Evolutionary conservation across 1,140 invertebrate genomes (phyloP), one percentile per base, ranked within the genome.

Genomic region (Pseudomyrmex flavicornis): DNA sequence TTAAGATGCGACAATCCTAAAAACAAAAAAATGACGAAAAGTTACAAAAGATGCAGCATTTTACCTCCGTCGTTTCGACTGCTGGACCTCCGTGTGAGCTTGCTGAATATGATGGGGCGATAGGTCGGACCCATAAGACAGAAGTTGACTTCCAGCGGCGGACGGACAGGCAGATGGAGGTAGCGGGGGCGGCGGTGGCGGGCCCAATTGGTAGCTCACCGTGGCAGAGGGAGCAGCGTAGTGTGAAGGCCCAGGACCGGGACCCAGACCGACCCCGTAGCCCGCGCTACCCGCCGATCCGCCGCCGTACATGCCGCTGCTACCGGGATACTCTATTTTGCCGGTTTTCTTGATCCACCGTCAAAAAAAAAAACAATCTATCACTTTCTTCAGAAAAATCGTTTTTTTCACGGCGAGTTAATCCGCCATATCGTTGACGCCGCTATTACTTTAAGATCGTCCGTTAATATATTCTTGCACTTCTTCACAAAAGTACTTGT

Each of bases 21-120:
- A 73, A 10, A 50, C 20, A 13, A 22, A 72, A 69, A n/a, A 48
- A 69, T 26, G 48, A 50, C 20, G 44, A 48, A 4, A 7, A 62
- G n/a, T 4, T 13, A 35, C 35, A 4, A 84, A 72, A 44, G 46
- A 82, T 22, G 13, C 22, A 13, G 2, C 35, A 20, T 35, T 46
- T 89, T 93, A 95, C 95, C 95, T 95, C 92, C 94, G 88, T 90
- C 95, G 92, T 90, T 95, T 95, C 20, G 93, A 92, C 80, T 94
- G 94, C 65, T 95, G 93, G 66, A 92, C 90, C 76, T 95, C 94
- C 63, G 92, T 79, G 85, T 94, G 94, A 79, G 93, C 85, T 83
- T 93, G 94, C 74, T 94, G 92, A 48, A 91, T 93, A 59, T 93
- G 94, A 91, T 91, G 93, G 82, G 92, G 92, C 90, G 92, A 92